Evolutionary conservation across 2,797 vertebrate genomes (phyloP), one percentile per base, ranked within the genome.

Genomic region (Anomalospiza imberbis): DNA sequence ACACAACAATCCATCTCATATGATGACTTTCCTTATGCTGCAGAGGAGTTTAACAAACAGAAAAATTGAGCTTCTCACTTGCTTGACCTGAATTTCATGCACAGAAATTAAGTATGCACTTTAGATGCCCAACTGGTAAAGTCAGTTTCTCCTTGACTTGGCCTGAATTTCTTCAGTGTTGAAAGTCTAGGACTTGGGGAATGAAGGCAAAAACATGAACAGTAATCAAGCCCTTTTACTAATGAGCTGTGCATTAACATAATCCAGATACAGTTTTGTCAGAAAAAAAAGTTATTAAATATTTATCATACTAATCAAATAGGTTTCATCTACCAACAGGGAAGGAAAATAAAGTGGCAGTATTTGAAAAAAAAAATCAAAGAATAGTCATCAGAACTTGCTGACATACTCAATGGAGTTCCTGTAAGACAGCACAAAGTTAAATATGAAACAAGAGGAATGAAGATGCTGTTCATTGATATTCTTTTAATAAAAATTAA

Each of bases 271-370:
- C 36, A 76, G 32, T 42, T 91, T 68, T 86, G 40, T 70, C 34
- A 87, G 54, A 16, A 42, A 93, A 82, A 58, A 77, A 60, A 83
- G 1, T 6, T 70, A 86, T 74, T 89, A 94, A 91, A 85, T 83
- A 88, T 89, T 95, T 85, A 68, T 57, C 17, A 26, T 44, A 40
- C 8, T 90, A 87, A 94, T 65, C n/a, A 88, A 94, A 85, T 19
- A 50, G 19, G 17, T 63, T 77, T 91, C 21, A 70, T 86, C 53
- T 88, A 32, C 19, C 63, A 77, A 54, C 12, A 47, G 12, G 21
- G 18, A 81, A 81, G 15, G 34, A 91, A 78, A 62, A 84, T 34
- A 55, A 50, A 34, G 31, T 51, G 61, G 11, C 40, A 82, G 10
- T 61, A 76, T 38, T 95, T 60, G 25, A 87, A 90, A 85, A 70